Evolutionary conservation across 2,113 vertebrate species (phyloP).

Genomic region (Nothobranchius furzeri): DNA sequence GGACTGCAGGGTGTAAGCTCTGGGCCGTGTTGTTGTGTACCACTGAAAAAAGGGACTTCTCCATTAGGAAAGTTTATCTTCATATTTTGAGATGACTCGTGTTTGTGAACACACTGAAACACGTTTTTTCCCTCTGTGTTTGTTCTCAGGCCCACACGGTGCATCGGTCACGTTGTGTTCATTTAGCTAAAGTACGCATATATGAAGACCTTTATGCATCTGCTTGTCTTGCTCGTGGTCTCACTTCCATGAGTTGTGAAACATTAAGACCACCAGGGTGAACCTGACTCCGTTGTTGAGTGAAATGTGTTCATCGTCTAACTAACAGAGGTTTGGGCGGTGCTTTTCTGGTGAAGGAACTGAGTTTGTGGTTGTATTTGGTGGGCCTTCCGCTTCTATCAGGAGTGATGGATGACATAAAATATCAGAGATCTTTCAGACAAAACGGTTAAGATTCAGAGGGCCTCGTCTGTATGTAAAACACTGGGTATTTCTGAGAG

Average conservation of each 20-base stretch:
- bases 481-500: not conserved
- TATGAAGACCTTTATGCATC: not conserved
- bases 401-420: too few species aligned
- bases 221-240: not conserved
- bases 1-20: not conserved
- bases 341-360: constrained; percentile 6
- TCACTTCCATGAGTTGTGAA: not conserved
- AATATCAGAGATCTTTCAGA: not conserved
- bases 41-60: too few species aligned
- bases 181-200: too few species aligned
- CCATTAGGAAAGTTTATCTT: too few species aligned
- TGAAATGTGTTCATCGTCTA: not conserved
- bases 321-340: constrained; percentile 19
- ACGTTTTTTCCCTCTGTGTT: not conserved
- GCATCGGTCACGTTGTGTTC: not conserved
- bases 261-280: constrained; percentile 1
- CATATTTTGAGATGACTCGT: too few species aligned
- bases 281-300: not conserved
- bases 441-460: not conserved
- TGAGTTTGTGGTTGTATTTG: constrained; percentile 31
- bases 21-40: not conserved
- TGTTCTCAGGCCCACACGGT: not conserved
- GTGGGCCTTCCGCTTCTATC: not conserved
- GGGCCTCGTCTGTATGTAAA: not conserved
- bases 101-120: not conserved